Base-by-base conservation (phyloP, 2,888 invertebrate species). In the Agrotis exclamationis region DNA sequence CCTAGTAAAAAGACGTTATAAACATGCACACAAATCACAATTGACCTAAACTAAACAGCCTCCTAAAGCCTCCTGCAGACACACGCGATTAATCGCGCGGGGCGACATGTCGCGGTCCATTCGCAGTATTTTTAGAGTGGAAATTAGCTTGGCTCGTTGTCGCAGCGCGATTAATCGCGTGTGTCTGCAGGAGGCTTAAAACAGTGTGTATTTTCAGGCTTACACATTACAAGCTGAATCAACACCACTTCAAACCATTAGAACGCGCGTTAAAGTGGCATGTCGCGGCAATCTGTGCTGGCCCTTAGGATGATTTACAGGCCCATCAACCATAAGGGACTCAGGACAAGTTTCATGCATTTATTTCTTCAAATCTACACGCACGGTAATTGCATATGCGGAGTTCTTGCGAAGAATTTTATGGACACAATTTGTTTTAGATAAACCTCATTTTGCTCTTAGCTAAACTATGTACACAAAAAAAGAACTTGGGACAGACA, bases 341-440 rank as follows among this genome's bases (percentile, higher is more conserved):
- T 45, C 6, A 13, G 54, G 51, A 68, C 66, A 68, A 72, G n/a
- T 57, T 56, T 3, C 18, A 67, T 45, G 24, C 63, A 79, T 74
- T 71, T 69, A 71, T 72, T 69, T 59, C 53, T 44, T 57, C 9
- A 69, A 58, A 69, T 56, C 44, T 58, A 59, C 68, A 71, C 28
- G 44, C 57, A 63, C 47, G 2, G 24, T n/a, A 62, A 74, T 69
- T 70, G 51, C 59, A 64, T 28, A 51, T 64, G 24, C 80, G 60
- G 18, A 50, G 76, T 50, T 62, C 62, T 59, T 50, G 45, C 20
- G 6, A 44, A 69, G 33, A 60, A 63, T 53, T 84, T 82, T 78
- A 84, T 67, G 22, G 60, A 13, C 3, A n/a, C 58, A 50, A 82
- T 82, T 78, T 73, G 60, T 82, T 78, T 77, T 56, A 84, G 84